A percentile compares a stretch with the other conserved stretches of the same genome.
Evolutionary conservation across 2,888 invertebrate genomes (phyloP).

Genomic region (Calliscelio sp.): DNA sequence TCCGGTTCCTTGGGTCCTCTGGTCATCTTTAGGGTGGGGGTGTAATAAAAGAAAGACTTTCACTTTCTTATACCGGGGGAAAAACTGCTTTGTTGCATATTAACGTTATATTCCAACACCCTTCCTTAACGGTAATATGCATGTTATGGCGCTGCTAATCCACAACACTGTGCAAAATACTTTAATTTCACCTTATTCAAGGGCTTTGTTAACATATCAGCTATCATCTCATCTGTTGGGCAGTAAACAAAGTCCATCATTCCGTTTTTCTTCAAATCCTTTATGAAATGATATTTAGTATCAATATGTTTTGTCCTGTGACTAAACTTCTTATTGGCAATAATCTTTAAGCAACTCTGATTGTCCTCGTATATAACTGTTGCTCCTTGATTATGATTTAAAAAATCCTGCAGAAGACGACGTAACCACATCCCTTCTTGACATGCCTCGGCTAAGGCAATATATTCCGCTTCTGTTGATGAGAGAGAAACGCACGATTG

Average conservation of each 20-base stretch:
- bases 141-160: too few species aligned
- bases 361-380: constrained; percentile 76
- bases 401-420: constrained; percentile 69
- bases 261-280: constrained; percentile 43
- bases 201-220: constrained; percentile 57
- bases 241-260: constrained; percentile 36
- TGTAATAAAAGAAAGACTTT: too few species aligned
- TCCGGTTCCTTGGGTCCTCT: too few species aligned
- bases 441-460: constrained; percentile 74
- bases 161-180: neutral
- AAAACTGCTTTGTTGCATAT: too few species aligned
- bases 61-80: too few species aligned
- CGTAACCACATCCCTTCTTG: constrained; percentile 75
- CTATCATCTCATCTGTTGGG: constrained; percentile 47
- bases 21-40: too few species aligned
- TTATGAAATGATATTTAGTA: constrained; percentile 47
- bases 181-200: neutral
- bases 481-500: constrained; percentile 76
- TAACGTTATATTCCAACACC: constrained; percentile 4
- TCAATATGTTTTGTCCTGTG: constrained; percentile 73
- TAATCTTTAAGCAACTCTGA: constrained; percentile 75
- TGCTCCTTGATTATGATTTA: neutral
- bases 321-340: constrained; percentile 65
- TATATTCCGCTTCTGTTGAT: constrained; percentile 77
- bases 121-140: neutral